A percentile compares a stretch with the other conserved stretches of the same genome.
phyloP scores from a whole-genome alignment of 2,113 vertebrate genomes.

The Silurus meridionalis region DNA sequence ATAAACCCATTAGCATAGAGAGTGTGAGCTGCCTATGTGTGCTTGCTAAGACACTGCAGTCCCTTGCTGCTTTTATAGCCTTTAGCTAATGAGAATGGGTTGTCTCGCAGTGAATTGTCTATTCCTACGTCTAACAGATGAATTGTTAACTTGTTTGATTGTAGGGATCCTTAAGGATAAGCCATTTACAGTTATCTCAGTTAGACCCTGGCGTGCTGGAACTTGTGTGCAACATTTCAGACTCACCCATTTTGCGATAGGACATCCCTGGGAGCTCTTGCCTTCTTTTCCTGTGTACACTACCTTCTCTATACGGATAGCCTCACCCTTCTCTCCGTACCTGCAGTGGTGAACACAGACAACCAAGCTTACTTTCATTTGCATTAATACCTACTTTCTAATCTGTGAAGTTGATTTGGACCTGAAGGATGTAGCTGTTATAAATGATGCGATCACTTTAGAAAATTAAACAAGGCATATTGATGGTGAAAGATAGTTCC shows the following conservation, averaged over 20 bases:
- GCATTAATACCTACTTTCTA: neutral
- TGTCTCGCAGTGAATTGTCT: slow-evolving; percentile 41
- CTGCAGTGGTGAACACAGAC: slow-evolving; percentile 65
- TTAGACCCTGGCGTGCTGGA: neutral
- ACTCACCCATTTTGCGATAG: slow-evolving; percentile 99
- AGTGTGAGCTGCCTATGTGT: slow-evolving; percentile 15
- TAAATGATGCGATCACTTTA: neutral
- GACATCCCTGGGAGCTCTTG: slow-evolving; percentile 96
- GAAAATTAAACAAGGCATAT: neutral
- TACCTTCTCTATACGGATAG: slow-evolving; percentile 94
- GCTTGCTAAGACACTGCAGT: slow-evolving; percentile 33
- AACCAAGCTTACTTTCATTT: neutral
- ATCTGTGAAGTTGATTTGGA: neutral
- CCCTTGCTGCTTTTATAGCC: slow-evolving; percentile 54
- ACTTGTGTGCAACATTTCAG: neutral
- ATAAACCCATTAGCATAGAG: slow-evolving; percentile 29
- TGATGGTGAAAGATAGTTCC: neutral
- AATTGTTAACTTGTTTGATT: neutral
- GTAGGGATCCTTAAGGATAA: neutral
- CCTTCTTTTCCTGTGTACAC: slow-evolving; percentile 93
- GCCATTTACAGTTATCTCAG: neutral
- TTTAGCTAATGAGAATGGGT: slow-evolving; percentile 47
- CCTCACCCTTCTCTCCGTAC: slow-evolving; percentile 92
- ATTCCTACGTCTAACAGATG: neutral
- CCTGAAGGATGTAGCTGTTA: neutral